A percentile compares a stretch with the other conserved stretches of the same genome.
phyloP scores from a whole-genome alignment of 2,888 invertebrate species.

The Xylota segnis region DNA sequence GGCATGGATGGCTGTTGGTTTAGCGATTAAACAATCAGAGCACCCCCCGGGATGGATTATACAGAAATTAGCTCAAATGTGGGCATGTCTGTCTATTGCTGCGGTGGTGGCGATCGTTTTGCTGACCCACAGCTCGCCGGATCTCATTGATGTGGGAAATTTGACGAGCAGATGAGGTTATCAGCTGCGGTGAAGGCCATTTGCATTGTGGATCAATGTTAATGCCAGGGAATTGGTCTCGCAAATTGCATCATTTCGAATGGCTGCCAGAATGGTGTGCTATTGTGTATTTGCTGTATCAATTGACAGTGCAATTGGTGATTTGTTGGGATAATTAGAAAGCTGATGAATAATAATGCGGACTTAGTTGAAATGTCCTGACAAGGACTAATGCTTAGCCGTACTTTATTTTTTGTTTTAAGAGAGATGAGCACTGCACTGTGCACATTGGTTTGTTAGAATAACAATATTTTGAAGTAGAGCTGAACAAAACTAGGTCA shows the following conservation, averaged over 20 bases:
- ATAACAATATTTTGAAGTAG: too few species aligned
- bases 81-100: conserved; percentile 12
- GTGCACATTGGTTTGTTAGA: too few species aligned
- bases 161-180: conserved; percentile 45
- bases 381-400: too few species aligned
- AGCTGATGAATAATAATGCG: too few species aligned
- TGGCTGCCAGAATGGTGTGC: background rate
- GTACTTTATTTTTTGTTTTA: too few species aligned
- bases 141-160: conserved; percentile 43
- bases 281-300: background rate
- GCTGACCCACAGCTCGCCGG: conserved; percentile 26
- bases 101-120: conserved; percentile 27
- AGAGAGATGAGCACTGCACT: too few species aligned
- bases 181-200: conserved; percentile 57
- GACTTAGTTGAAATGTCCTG: too few species aligned
- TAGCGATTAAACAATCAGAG: conserved; percentile 71
- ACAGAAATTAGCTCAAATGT: conserved; percentile 47
- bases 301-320: background rate
- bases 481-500: too few species aligned
- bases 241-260: conserved; percentile 34
- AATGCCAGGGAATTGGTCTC: conserved; percentile 56
- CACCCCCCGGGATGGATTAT: conserved; percentile 51
- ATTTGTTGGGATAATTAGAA: background rate
- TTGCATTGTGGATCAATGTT: conserved; percentile 47
- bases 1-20: conserved; percentile 38